phyloP scores from a whole-genome alignment of 2,797 vertebrate genomes.

The Myiotriccus ornatus region DNA sequence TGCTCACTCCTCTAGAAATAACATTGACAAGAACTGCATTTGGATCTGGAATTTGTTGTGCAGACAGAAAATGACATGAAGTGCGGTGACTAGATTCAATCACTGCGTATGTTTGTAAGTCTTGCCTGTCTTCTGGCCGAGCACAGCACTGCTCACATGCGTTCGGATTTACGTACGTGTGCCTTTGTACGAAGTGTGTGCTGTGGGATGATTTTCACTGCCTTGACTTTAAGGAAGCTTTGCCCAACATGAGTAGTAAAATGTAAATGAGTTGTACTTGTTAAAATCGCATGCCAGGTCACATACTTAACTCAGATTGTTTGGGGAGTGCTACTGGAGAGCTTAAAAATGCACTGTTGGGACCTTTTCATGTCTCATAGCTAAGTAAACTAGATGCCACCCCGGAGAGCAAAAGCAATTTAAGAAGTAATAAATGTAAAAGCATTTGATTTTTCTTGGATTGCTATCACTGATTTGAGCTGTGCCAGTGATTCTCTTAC shows the following conservation, averaged over 20 bases:
- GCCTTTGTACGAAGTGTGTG: background rate
- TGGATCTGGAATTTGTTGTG: background rate
- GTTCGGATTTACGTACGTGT: background rate
- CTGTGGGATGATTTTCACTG: background rate
- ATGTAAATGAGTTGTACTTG: background rate
- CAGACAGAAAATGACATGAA: background rate
- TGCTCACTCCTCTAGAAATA: background rate
- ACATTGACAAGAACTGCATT: background rate
- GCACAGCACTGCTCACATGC: rapidly evolving
- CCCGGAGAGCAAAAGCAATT: background rate
- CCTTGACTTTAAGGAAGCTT: background rate
- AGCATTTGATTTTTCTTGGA: slow-evolving; percentile 18
- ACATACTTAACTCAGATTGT: background rate
- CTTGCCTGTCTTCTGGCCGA: background rate
- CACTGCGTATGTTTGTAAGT: rapidly evolving
- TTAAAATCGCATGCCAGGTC: background rate
- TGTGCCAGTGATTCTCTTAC: background rate
- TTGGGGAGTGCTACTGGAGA: background rate
- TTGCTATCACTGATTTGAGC: background rate
- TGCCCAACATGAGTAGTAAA: background rate
- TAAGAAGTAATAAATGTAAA: slow-evolving; percentile 29
- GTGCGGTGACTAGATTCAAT: background rate
- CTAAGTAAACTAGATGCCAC: background rate
- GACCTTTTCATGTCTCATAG: background rate
- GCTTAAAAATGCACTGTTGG: background rate